phyloP scores from a whole-genome alignment of 2,888 invertebrate genomes.

The Drymonia ruficornis region DNA sequence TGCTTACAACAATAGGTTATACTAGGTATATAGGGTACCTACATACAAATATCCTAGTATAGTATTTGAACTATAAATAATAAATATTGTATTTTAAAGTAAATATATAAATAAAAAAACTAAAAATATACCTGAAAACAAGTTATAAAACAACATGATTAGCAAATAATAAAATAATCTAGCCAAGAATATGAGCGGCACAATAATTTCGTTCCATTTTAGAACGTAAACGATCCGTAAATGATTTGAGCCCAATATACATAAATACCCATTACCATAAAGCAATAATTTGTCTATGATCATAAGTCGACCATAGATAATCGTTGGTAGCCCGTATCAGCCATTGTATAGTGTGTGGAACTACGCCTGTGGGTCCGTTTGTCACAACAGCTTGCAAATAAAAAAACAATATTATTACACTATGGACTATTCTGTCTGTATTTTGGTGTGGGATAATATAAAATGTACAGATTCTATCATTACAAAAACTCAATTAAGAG shows the following conservation, averaged over 20 bases:
- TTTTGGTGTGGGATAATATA: background rate
- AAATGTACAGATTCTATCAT: too few relatives aligned
- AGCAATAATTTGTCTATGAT: slow-evolving; percentile 50
- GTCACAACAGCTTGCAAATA: slow-evolving; percentile 77
- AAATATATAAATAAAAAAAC: background rate
- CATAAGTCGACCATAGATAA: slow-evolving; percentile 70
- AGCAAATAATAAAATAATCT: slow-evolving; percentile 1
- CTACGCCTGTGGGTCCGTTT: slow-evolving; percentile 62
- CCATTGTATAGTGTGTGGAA: slow-evolving; percentile 74
- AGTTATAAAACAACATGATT: background rate
- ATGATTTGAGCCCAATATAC: background rate
- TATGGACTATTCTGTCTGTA: slow-evolving; percentile 33
- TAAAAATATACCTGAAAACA: background rate
- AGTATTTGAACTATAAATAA: too few relatives aligned
- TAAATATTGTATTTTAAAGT: background rate
- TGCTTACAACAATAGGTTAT: too few relatives aligned
- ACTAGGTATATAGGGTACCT: too few relatives aligned
- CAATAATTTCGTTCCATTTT: background rate
- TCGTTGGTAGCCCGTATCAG: slow-evolving; percentile 64
- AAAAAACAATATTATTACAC: slow-evolving; percentile 46
- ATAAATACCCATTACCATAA: slow-evolving; percentile 58
- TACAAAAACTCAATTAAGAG: background rate
- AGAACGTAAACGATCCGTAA: background rate
- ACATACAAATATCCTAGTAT: too few relatives aligned
- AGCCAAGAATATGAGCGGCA: background rate